Evolutionary conservation across 2,113 vertebrate genomes (phyloP).

Genomic region (Bufo gargarizans): DNA sequence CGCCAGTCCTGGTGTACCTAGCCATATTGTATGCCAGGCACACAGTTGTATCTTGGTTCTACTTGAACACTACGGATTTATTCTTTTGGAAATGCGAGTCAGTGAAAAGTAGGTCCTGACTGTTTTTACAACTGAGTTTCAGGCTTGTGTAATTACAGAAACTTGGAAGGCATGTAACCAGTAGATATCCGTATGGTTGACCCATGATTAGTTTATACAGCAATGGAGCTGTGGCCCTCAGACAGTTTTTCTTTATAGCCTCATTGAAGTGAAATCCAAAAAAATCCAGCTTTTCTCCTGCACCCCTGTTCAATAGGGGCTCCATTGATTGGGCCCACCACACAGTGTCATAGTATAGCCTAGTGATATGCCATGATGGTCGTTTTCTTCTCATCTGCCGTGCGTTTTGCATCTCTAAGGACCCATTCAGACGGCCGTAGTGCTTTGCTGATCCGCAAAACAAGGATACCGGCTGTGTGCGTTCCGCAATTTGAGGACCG

Average conservation of each 20-base stretch:
- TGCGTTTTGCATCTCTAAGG: background rate
- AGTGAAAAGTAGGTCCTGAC: background rate
- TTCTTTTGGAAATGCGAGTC: background rate
- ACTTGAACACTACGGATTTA: background rate
- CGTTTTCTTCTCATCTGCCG: background rate
- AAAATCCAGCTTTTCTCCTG: too few relatives aligned
- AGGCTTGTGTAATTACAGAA: background rate
- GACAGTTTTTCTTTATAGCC: too few relatives aligned
- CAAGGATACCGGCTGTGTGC: too few relatives aligned
- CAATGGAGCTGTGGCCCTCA: too few relatives aligned
- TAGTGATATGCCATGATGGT: background rate
- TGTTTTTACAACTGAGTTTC: background rate
- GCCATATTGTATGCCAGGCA: background rate
- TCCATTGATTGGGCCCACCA: too few relatives aligned
- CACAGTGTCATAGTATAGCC: background rate
- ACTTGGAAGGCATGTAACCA: background rate
- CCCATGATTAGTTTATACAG: background rate
- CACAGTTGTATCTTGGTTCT: slow-evolving; percentile 1
- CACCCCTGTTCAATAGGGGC: too few relatives aligned
- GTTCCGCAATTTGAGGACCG: too few relatives aligned
- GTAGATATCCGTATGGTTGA: background rate
- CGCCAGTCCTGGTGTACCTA: background rate
- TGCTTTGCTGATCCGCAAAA: too few relatives aligned
- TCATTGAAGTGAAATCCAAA: too few relatives aligned
- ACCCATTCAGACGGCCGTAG: too few relatives aligned